These are phyloP conservation scores for Himantopus leucocephalus DNA, from an alignment of 2,113 vertebrate species.

Conservation along the genomic window DNA sequence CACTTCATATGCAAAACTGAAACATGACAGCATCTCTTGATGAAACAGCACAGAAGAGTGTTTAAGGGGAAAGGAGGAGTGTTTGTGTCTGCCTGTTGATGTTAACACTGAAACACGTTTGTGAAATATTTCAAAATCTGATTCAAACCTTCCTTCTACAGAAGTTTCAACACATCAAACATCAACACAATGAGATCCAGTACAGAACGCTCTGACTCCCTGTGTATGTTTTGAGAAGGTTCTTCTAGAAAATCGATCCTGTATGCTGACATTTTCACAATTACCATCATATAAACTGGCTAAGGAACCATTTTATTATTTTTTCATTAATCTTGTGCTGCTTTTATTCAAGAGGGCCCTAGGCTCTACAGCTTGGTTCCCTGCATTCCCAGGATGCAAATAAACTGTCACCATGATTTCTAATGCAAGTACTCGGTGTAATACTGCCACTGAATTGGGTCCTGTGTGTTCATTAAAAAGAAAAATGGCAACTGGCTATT, in stretches of 20 bases:
- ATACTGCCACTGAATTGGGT: background rate
- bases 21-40: rapidly evolving
- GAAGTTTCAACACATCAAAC: background rate
- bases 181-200: rapidly evolving
- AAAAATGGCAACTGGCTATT: background rate
- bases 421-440: background rate
- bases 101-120: rapidly evolving
- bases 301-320: background rate
- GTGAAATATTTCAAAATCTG: background rate
- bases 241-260: background rate
- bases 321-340: background rate
- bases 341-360: background rate
- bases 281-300: background rate
- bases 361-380: rapidly evolving
- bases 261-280: background rate
- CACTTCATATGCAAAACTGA: rapidly evolving
- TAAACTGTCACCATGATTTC: background rate
- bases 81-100: background rate
- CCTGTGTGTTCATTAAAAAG: background rate
- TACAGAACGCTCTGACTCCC: rapidly evolving
- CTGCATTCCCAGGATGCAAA: background rate
- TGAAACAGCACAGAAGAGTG: background rate
- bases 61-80: background rate
- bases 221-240: rapidly evolving
- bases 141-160: background rate